A percentile compares a stretch with the other conserved stretches of the same genome.
Evolutionary conservation across 92 coral and sea anemone genomes (phyloP).

Genomic region (Palythoa grandiflora): DNA sequence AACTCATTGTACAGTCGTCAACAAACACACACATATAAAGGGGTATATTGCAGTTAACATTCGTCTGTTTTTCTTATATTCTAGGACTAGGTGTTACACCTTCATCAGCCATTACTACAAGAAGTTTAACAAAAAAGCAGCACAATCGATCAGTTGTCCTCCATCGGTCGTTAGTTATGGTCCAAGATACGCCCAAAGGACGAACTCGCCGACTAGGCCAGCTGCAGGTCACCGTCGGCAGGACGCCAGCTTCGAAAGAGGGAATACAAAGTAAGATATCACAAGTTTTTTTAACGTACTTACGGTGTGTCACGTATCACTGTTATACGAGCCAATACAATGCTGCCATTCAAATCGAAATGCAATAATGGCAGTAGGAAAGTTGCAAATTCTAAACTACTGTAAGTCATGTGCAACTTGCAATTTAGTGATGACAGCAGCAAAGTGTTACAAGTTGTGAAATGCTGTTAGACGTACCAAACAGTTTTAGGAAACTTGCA

Average conservation of each 20-base stretch:
- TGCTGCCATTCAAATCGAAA: no score
- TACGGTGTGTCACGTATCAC: not conserved
- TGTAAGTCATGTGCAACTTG: no score
- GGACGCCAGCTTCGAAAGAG: conserved; percentile 21
- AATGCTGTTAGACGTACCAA: no score
- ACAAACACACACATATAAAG: not conserved
- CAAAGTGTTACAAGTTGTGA: no score
- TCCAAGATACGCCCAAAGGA: conserved; percentile 42
- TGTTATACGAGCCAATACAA: no score
- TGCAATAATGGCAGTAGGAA: no score
- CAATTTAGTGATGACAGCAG: no score
- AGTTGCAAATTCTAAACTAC: no score
- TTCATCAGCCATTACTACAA: conserved; percentile 12
- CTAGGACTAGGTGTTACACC: conserved; percentile 42
- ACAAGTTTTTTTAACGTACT: not conserved
- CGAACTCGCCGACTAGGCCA: conserved; percentile 41
- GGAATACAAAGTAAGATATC: conserved; percentile 7
- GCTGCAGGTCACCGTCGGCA: conserved; percentile 39
- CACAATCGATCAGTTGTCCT: conserved; percentile 39
- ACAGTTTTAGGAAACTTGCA: no score
- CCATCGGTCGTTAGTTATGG: conserved; percentile 33
- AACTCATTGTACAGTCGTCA: no score
- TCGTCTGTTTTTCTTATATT: not conserved
- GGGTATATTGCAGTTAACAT: not conserved
- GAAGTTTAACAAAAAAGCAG: conserved; percentile 19